Percentiles rank a stretch among this genome's conserved stretches.
Conservation (phyloP, 2,888 invertebrate species). For the Drosophila kuntzei region DNA sequence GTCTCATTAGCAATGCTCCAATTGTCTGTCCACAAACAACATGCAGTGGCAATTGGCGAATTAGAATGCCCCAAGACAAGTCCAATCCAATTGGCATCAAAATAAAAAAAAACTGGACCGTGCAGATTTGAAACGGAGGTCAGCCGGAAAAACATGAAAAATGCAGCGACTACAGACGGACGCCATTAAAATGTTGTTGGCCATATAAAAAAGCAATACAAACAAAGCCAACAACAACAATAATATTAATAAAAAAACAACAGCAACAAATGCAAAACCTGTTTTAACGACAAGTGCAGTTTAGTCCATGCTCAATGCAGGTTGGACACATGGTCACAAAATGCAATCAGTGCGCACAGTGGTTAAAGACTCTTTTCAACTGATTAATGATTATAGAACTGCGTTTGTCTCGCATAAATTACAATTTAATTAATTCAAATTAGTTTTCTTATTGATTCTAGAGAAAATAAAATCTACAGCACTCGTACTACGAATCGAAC, state of each 20-base stretch:
- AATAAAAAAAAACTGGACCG: conserved; percentile 49
- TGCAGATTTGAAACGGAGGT: conserved; percentile 70
- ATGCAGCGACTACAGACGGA: conserved; percentile 62
- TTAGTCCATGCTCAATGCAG: conserved; percentile 76
- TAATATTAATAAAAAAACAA: conserved; percentile 23
- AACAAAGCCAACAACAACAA: conserved; percentile 42
- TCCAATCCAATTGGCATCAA: conserved; percentile 41
- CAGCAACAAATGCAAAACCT: conserved; percentile 56
- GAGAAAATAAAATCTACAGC: neutral
- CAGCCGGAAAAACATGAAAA: conserved; percentile 80
- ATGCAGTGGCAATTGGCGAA: conserved; percentile 71
- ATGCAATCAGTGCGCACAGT: conserved; percentile 60
- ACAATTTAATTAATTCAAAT: conserved; percentile 2
- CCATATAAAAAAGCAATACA: conserved; percentile 35
- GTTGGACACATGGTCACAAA: conserved; percentile 74
- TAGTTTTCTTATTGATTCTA: conserved; percentile 4
- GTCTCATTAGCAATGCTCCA: conserved; percentile 63
- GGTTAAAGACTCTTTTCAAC: conserved; percentile 35
- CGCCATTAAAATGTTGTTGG: conserved; percentile 50
- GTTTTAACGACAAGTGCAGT: conserved; percentile 75
- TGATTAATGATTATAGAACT: conserved; percentile 14
- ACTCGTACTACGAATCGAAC: neutral
- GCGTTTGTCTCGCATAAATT: conserved; percentile 2
- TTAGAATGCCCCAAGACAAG: conserved; percentile 77
- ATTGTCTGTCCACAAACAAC: conserved; percentile 40